These are phyloP conservation scores for Typhlichthys subterraneus DNA, from an alignment of 2,797 vertebrate genomes.

Conservation along the genomic window DNA sequence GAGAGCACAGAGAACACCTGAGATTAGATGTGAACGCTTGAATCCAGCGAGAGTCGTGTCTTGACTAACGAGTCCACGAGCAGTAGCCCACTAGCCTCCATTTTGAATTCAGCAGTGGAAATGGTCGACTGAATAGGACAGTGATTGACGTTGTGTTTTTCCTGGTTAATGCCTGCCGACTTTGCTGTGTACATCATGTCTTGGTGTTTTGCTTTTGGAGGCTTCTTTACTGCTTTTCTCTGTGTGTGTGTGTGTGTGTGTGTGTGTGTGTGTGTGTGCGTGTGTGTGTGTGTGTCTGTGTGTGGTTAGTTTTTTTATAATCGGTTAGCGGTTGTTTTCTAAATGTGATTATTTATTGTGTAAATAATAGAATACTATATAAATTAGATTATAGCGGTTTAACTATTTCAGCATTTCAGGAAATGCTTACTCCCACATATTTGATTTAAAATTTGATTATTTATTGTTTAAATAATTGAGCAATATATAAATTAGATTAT, in stretches of 20 bases:
- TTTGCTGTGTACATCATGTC: no score
- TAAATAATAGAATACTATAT: no score
- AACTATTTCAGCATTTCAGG: no score
- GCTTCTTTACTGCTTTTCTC: background rate
- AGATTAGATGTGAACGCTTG: slow-evolving; percentile 62
- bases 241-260: no score
- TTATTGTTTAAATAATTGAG: background rate
- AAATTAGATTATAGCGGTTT: no score
- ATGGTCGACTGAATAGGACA: background rate
- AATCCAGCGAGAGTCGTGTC: slow-evolving; percentile 45
- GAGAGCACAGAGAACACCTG: slow-evolving; percentile 51
- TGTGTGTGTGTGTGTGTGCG: no score
- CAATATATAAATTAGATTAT: slow-evolving; percentile 6
- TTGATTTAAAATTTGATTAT: background rate
- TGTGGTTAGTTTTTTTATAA: no score
- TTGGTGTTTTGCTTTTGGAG: no score
- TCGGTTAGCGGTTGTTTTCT: no score
- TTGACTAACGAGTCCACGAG: slow-evolving; percentile 21
- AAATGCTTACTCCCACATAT: background rate
- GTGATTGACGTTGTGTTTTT: background rate
- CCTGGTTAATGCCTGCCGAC: no score
- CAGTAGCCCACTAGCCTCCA: slow-evolving; percentile 19
- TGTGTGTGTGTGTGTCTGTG: no score
- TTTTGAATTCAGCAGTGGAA: slow-evolving; percentile 33
- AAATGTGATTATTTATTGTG: no score